phyloP scores from a whole-genome alignment of 2,797 vertebrate genomes.

The Catamblyrhynchus diadema region DNA sequence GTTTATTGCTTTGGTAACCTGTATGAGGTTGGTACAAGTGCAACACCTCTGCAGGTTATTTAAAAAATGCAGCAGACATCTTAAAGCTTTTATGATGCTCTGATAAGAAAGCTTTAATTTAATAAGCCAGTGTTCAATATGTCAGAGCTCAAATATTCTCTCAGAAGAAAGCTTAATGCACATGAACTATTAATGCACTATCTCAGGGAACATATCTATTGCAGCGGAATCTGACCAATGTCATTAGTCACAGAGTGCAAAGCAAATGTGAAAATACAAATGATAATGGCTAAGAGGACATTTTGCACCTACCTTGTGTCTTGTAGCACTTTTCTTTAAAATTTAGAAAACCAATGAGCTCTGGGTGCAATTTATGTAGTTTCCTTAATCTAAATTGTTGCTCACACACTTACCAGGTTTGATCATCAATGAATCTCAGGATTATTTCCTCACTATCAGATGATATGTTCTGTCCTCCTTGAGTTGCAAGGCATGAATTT shows the following conservation, averaged over 20 bases:
- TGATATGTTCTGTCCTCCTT: not conserved
- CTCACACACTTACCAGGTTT: not conserved
- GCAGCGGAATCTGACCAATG: conserved; percentile 54
- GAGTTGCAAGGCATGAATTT: not conserved
- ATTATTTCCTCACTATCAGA: not conserved
- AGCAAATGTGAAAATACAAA: not conserved
- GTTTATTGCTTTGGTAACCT: conserved; percentile 48
- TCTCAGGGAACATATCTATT: conserved; percentile 53
- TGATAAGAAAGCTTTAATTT: conserved; percentile 70
- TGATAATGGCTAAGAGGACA: not conserved
- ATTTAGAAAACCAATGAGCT: not conserved
- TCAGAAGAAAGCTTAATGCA: conserved; percentile 61
- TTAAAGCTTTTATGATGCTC: conserved; percentile 48
- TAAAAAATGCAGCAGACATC: conserved; percentile 23
- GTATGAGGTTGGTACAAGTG: not conserved
- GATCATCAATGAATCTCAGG: not conserved
- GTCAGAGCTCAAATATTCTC: conserved; percentile 73
- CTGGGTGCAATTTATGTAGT: not conserved
- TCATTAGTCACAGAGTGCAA: conserved; percentile 52
- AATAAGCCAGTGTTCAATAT: conserved; percentile 65
- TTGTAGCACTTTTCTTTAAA: not conserved
- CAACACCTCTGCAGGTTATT: conserved; percentile 21
- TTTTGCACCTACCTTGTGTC: not conserved
- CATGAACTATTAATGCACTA: conserved; percentile 69
- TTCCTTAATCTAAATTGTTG: not conserved